Percentiles rank a stretch among this genome's conserved stretches.
These are phyloP conservation scores for Panthera tigris DNA, from an alignment of 2,113 vertebrate species.

Conservation along the genomic window DNA sequence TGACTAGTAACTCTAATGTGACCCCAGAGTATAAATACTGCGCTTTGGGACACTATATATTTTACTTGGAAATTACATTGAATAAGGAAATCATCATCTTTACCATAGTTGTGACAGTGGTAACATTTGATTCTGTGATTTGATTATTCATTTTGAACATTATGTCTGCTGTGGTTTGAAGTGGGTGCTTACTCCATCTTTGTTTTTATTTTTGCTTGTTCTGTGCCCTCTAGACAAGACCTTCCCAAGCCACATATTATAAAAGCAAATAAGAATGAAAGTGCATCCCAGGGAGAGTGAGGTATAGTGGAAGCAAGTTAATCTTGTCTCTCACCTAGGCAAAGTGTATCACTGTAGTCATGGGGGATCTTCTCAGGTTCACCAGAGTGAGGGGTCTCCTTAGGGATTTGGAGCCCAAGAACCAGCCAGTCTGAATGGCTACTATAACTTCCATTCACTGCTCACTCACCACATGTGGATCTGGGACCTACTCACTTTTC, in stretches of 20 bases:
- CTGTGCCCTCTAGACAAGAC: background rate
- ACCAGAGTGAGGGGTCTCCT: background rate
- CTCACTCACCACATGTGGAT: fast-evolving
- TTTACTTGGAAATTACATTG: background rate
- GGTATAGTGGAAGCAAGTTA: background rate
- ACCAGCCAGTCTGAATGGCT: background rate
- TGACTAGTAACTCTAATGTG: background rate
- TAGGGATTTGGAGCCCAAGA: background rate
- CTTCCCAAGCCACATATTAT: background rate
- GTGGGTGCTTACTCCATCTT: background rate
- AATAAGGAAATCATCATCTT: background rate
- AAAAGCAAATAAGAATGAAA: background rate
- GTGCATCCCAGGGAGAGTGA: background rate
- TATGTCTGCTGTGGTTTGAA: background rate
- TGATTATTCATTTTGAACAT: background rate
- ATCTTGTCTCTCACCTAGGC: background rate
- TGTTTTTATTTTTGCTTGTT: background rate
- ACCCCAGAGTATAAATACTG: background rate
- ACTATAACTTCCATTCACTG: background rate
- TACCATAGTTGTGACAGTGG: background rate
- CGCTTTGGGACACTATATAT: background rate
- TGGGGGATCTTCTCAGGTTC: background rate
- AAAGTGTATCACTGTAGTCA: background rate
- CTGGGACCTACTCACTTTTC: background rate
- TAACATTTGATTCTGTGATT: background rate